Base-by-base conservation (phyloP, 1,140 invertebrate genomes). In the Pseudobourletiella spinata region DNA sequence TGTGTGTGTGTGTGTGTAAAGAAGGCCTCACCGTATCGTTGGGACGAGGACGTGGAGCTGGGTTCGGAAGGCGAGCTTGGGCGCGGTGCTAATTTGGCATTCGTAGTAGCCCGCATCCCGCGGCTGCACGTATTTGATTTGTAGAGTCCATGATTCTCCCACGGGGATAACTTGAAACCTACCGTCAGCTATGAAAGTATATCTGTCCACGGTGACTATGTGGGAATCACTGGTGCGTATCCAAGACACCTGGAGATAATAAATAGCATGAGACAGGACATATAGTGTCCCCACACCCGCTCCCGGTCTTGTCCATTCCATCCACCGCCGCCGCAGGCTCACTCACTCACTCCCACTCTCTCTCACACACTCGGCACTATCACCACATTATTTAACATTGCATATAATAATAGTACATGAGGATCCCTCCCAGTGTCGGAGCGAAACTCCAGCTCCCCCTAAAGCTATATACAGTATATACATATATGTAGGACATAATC, bases 61-160 rank as follows among this genome's bases (percentile, higher is more conserved):
- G 44, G 63, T 66, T 43, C 61, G 54, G 48, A 61, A 66, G 51
- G 67, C 64, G 29, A 69, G 52, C 50, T 69, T 69, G 25, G 67
- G 67, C 25, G 66, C 61, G 25, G 67, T 66, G 58, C 61, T 66
- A 32, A 69, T 65, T 65, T 69, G 67, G 59, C 67, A 69, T 58
- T 69, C 67, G 52, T 66, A 69, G n/a, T 44, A 51, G 28, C 58
- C 64, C 42, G 52, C 46, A 30, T 63, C 55, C 15, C 26, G 4
- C 2, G 61, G 56, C 29, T 58, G 55, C 20, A 48, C 57, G 14
- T 6, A 61, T 43, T 65, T 64, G 61, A 68, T 64, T 63, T 64
- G 62, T 30, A 68, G 51, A 28, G 62, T 68, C 66, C 66, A 68
- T 22, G 55, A 55, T 20, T 68, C 63, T 39, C 63, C 63, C 16